phyloP scores from a whole-genome alignment of 2,113 vertebrate species.

The Trichomycterus rosablanca region DNA sequence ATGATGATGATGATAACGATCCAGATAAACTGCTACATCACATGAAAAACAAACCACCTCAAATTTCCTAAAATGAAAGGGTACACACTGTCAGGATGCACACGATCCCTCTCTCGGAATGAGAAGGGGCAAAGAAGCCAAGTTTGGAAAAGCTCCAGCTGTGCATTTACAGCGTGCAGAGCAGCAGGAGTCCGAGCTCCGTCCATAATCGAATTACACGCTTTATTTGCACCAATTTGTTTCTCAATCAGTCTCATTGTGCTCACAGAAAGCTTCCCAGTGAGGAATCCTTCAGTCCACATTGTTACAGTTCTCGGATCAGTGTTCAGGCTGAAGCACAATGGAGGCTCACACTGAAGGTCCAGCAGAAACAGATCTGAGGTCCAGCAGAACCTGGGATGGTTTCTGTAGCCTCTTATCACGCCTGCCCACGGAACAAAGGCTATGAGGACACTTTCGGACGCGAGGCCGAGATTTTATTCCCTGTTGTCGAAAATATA shows the following conservation, averaged over 20 bases:
- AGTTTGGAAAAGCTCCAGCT: constrained; percentile 47
- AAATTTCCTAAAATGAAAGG: constrained; percentile 42
- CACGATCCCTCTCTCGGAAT: constrained; percentile 1
- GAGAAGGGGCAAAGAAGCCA: constrained; percentile 32
- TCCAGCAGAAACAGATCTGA: constrained; percentile 20
- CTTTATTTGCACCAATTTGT: constrained; percentile 98
- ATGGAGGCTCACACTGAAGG: background rate
- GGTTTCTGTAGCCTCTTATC: constrained; percentile 1
- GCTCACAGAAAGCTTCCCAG: constrained; percentile 77
- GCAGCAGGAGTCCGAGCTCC: constrained; percentile 63
- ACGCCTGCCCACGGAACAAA: too few relatives aligned
- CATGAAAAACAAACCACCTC: constrained; percentile 32
- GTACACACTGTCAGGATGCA: constrained; percentile 17
- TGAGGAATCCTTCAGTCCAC: constrained; percentile 74
- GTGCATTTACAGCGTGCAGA: constrained; percentile 51
- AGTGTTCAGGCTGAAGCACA: constrained; percentile 34
- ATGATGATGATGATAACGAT: too few relatives aligned
- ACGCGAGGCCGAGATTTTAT: too few relatives aligned
- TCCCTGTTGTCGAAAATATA: too few relatives aligned
- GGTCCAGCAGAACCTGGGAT: constrained; percentile 5
- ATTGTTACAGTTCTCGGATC: constrained; percentile 71
- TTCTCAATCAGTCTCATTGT: constrained; percentile 91
- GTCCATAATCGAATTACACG: constrained; percentile 97
- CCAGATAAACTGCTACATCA: background rate
- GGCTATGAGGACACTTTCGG: too few relatives aligned